Percentiles rank a stretch among this genome's conserved stretches.
Conservation (phyloP, 2,113 vertebrate species). For the Phocoena phocoena region DNA sequence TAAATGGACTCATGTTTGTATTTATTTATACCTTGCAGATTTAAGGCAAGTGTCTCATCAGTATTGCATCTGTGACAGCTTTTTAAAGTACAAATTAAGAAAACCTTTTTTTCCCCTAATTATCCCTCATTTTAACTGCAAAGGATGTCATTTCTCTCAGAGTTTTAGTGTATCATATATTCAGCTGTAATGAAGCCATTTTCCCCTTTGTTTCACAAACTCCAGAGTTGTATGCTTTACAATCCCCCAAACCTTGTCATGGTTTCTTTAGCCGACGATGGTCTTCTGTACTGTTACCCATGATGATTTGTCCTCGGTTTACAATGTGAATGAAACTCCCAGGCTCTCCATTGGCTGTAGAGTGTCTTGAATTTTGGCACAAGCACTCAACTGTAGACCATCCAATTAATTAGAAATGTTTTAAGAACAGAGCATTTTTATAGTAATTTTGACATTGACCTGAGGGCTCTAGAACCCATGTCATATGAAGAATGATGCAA, state of each 20-base stretch:
- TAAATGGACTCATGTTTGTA: not conserved
- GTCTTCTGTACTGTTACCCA: not conserved
- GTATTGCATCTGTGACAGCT: not conserved
- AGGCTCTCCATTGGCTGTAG: not conserved
- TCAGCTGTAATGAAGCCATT: constrained; percentile 27
- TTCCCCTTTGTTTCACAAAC: constrained; percentile 43
- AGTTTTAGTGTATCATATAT: constrained; percentile 15
- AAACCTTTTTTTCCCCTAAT: not conserved
- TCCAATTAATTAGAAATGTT: constrained; percentile 40
- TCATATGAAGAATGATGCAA: not conserved
- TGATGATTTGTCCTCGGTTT: not conserved
- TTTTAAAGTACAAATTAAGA: constrained; percentile 48
- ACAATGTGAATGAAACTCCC: not conserved
- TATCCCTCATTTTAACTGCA: constrained; percentile 27
- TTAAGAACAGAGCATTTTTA: not conserved
- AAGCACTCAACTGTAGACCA: not conserved
- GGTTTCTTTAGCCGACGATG: not conserved
- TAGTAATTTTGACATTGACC: not conserved
- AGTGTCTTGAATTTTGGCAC: constrained; percentile 33
- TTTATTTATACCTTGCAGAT: constrained; percentile 8
- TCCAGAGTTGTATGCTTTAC: not conserved
- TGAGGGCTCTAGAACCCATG: constrained; percentile 1
- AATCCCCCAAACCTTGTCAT: not conserved
- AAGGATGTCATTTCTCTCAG: constrained; percentile 11
- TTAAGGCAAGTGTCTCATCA: constrained; percentile 27